Conservation (phyloP, 1,140 invertebrate species). For the Ceratosolen fusciceps region DNA sequence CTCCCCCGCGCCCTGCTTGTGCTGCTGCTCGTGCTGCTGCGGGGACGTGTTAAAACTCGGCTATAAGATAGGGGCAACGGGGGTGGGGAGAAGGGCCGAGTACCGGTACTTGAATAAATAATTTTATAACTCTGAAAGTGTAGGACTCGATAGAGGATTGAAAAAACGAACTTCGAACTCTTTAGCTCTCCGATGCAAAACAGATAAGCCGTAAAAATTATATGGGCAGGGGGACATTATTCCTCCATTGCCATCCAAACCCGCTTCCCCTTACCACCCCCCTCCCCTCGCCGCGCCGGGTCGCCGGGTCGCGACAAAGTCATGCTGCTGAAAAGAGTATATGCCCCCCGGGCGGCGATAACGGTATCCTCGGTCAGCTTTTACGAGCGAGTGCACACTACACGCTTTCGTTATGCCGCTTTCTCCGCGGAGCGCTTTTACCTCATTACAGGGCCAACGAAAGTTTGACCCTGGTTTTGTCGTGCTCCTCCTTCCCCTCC, state of each 20-base stretch:
- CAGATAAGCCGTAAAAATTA: conserved; percentile 23
- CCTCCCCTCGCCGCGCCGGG: no score
- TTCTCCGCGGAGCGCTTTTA: conserved; percentile 15
- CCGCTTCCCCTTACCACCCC: no score
- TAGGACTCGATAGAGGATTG: not conserved
- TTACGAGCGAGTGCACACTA: conserved; percentile 25
- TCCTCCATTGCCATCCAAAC: no score
- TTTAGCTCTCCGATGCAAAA: conserved; percentile 16
- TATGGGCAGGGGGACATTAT: not conserved
- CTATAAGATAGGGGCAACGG: no score
- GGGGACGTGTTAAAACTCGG: no score
- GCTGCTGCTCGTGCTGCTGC: no score
- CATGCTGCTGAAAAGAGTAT: conserved; percentile 12
- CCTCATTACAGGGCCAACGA: conserved; percentile 31
- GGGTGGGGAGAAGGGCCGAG: no score
- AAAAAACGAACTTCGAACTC: not conserved
- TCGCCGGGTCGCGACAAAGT: conserved; percentile 11
- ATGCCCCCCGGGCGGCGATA: conserved; percentile 12
- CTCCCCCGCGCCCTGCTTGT: no score
- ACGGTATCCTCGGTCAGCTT: not conserved
- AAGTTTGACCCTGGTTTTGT: conserved; percentile 21
- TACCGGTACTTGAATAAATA: not conserved
- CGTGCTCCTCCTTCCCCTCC: no score
- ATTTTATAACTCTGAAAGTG: not conserved
- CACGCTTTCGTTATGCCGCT: conserved; percentile 40